phyloP scores from a whole-genome alignment of 2,113 vertebrate species.

The Mystacornis crossleyi region DNA sequence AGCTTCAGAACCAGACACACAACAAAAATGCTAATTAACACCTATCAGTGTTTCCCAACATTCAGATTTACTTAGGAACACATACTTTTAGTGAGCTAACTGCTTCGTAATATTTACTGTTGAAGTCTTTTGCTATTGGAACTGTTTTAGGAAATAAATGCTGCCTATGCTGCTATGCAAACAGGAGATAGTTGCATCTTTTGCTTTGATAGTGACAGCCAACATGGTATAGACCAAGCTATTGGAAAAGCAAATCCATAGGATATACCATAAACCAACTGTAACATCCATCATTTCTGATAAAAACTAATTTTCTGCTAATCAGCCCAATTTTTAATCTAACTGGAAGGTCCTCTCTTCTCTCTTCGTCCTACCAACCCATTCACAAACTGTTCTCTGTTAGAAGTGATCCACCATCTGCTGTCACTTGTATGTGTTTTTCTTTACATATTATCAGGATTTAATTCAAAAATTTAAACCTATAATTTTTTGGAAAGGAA shows the following conservation, averaged over 20 bases:
- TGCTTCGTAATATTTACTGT: background rate
- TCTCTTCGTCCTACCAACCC: fast-evolving
- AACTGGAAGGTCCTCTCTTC: background rate
- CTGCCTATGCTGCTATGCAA: background rate
- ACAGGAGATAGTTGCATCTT: background rate
- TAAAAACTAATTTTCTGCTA: background rate
- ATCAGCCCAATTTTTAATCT: background rate
- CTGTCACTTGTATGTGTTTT: background rate
- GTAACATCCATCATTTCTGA: background rate
- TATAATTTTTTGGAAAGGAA: background rate
- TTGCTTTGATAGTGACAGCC: background rate
- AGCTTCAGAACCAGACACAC: background rate
- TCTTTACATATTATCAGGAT: background rate
- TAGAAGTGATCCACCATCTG: background rate
- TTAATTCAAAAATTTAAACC: background rate
- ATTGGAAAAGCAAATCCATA: background rate
- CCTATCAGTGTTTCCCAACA: background rate
- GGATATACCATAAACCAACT: background rate
- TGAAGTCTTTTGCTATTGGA: background rate
- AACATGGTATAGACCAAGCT: background rate
- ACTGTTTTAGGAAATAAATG: background rate
- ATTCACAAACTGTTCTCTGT: background rate
- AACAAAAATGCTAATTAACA: background rate
- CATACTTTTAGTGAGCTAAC: background rate
- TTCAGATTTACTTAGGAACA: background rate